phyloP scores from a whole-genome alignment of 2,797 vertebrate genomes.

The Crypturellus tataupa region DNA sequence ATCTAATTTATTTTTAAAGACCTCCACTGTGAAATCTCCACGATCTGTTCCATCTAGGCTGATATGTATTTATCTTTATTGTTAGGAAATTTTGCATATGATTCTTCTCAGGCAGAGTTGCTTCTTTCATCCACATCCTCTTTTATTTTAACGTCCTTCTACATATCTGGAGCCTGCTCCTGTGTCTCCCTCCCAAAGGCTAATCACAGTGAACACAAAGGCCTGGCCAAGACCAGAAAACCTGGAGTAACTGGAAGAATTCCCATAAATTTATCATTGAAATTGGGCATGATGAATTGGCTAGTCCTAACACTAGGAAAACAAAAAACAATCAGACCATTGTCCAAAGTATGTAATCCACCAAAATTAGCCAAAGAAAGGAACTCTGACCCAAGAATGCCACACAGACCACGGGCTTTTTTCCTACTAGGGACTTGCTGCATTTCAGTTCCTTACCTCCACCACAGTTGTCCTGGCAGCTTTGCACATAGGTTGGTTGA shows the following conservation, averaged over 20 bases:
- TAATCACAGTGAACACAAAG: rapidly evolving
- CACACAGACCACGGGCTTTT: not conserved
- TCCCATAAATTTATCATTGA: not conserved
- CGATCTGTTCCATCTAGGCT: not conserved
- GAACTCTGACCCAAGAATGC: not conserved
- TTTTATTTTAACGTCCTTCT: not conserved
- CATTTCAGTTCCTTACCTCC: constrained; percentile 85
- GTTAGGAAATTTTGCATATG: not conserved
- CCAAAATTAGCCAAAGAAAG: not conserved
- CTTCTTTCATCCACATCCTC: not conserved
- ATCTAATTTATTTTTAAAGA: not conserved
- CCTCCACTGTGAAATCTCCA: not conserved
- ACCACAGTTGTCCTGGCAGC: constrained; percentile 93
- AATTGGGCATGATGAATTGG: not conserved
- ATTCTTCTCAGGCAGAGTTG: not conserved
- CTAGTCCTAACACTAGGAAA: not conserved
- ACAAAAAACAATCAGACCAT: not conserved
- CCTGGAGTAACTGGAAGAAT: not conserved
- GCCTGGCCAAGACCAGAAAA: not conserved
- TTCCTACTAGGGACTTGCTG: not conserved
- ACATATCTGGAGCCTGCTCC: not conserved
- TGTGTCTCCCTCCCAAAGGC: not conserved
- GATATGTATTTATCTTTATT: not conserved
- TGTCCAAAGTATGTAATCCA: not conserved
- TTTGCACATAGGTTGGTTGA: constrained; percentile 99